Percentiles rank a stretch among this genome's conserved stretches.
These are phyloP conservation scores for Dichetophora obliterata DNA, from an alignment of 2,888 invertebrate species.

Conservation along the genomic window DNA sequence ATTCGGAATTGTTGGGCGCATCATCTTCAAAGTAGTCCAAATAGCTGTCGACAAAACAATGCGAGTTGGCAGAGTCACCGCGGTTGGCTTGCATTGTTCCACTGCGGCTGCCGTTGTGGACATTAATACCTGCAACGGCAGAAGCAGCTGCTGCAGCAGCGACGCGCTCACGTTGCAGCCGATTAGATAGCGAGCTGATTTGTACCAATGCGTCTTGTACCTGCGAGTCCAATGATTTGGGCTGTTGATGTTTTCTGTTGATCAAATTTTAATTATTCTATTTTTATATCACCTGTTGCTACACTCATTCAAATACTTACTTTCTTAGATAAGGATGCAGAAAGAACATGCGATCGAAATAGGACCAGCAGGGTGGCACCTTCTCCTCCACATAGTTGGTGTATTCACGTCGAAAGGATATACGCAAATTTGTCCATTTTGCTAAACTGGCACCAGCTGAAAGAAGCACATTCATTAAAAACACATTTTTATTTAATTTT, in stretches of 20 bases:
- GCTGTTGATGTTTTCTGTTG: slow-evolving; percentile 61
- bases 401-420: slow-evolving; percentile 67
- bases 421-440: slow-evolving; percentile 68
- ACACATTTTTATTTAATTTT: not conserved
- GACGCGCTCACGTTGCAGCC: slow-evolving; percentile 60
- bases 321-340: slow-evolving; percentile 66
- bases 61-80: slow-evolving; percentile 40
- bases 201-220: slow-evolving; percentile 66
- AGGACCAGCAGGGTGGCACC: slow-evolving; percentile 66
- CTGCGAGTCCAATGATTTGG: slow-evolving; percentile 64
- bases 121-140: slow-evolving; percentile 41
- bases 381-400: slow-evolving; percentile 65
- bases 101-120: slow-evolving; percentile 7
- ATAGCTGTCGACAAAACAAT: slow-evolving; percentile 57
- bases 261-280: not conserved
- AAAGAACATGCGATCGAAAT: slow-evolving; percentile 68
- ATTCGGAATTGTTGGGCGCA: slow-evolving; percentile 61
- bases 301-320: slow-evolving; percentile 47
- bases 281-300: not conserved
- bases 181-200: slow-evolving; percentile 61
- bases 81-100: slow-evolving; percentile 22
- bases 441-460: slow-evolving; percentile 65
- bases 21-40: slow-evolving; percentile 64
- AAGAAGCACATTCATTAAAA: slow-evolving; percentile 6
- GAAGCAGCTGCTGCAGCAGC: slow-evolving; percentile 53